Evolutionary conservation across 2,888 invertebrate genomes (phyloP), one percentile per base, ranked within the genome.

Genomic region (Trachelus iudaicus): DNA sequence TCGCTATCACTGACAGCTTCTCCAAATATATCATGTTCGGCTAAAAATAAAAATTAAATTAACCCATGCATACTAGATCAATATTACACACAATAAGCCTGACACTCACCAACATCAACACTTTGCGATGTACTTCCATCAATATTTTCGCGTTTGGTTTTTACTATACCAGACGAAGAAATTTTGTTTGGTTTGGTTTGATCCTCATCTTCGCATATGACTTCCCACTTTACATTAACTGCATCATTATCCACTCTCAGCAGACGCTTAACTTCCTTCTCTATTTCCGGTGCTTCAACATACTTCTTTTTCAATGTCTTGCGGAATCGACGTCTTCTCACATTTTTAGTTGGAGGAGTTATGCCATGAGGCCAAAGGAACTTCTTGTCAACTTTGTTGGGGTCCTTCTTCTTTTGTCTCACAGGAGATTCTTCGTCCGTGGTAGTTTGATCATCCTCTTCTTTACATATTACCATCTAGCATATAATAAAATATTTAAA

Each of bases 221-320:
- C 95, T 89, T 98, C 98, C 95, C 96, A 98, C 80, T 95, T 95
- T 0, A 98, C 96, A 88, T 95, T 95, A 0, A 96, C 96, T 1
- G 99, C 98, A 90, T 99, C 98, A 89, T 98, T 97, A 89, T 99
- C 99, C 68, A 96, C 96, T 82, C 98, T 93, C 12, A 99, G 93
- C 77, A 99, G 92, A 69, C 98, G 93, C 90, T 98, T 98, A 0
- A 99, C 98, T 93, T 99, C 99, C 90, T 98, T 98, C 90, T 99
- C 99, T 83, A 99, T 98, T 93, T 99, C 99, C 0, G 99, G 98
- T 34, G 98, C 97, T 92, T 99, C 99, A 1, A 97, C 97, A 92
- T 97, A 97, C 92, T 99, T 99, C 91, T 99, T 99, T 90, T 97
- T 98, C 37, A 99, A 91, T 0, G 98, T 98, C 92, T 98, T 98